Evolutionary conservation across 2,888 invertebrate species (phyloP).

Genomic region (Cheilosia scutellata): DNA sequence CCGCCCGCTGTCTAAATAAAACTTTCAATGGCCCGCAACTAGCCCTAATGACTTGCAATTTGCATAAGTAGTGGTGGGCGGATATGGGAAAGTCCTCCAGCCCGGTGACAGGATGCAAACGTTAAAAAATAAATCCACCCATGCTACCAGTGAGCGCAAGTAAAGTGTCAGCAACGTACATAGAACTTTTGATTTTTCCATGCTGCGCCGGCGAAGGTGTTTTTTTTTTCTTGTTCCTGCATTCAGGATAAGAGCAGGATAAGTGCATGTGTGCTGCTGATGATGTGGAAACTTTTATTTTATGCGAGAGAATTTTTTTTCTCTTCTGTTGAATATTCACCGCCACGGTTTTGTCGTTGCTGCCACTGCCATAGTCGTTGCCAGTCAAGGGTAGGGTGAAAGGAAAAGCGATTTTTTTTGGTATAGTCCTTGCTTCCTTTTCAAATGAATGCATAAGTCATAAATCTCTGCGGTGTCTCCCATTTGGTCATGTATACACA

Average conservation of each 20-base stretch:
- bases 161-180: slow-evolving; percentile 49
- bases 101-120: slow-evolving; percentile 29
- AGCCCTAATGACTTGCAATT: slow-evolving; percentile 72
- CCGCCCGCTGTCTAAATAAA: slow-evolving; percentile 17
- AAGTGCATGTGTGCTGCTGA: slow-evolving; percentile 69
- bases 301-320: slow-evolving; percentile 27
- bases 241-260: slow-evolving; percentile 52
- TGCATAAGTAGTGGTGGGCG: slow-evolving; percentile 57
- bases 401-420: slow-evolving; percentile 40
- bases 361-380: background rate
- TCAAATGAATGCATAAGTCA: slow-evolving; percentile 73
- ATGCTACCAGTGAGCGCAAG: background rate
- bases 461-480: slow-evolving; percentile 60
- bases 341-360: background rate
- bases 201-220: background rate
- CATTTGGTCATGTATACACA: slow-evolving; percentile 47
- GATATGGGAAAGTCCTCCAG: slow-evolving; percentile 23
- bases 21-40: slow-evolving; percentile 60
- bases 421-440: slow-evolving; percentile 68
- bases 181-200: slow-evolving; percentile 57
- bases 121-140: slow-evolving; percentile 16
- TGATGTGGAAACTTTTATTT: slow-evolving; percentile 64
- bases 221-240: background rate
- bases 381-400: slow-evolving; percentile 52
- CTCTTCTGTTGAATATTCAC: background rate